Evolutionary conservation across 1,140 invertebrate genomes (phyloP).

Genomic region (Trichonephila clavipes): DNA sequence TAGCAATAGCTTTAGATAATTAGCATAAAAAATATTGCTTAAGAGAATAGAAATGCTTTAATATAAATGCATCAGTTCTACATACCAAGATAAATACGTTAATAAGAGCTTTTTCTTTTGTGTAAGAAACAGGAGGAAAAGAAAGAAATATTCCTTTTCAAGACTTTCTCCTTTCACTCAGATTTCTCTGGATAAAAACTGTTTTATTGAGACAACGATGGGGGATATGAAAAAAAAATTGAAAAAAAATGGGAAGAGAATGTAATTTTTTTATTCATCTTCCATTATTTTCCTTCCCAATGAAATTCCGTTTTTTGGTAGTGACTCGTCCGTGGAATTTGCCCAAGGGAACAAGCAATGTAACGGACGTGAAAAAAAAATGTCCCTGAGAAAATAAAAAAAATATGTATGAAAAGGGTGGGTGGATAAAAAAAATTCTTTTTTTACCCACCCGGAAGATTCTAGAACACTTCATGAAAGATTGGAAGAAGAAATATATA

Average conservation of each 20-base stretch:
- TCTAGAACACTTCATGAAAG: conserved; percentile 14
- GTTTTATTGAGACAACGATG: conserved; percentile 12
- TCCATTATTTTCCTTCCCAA: conserved; percentile 12
- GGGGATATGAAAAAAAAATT: background rate
- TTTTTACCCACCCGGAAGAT: background rate
- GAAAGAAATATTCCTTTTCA: background rate
- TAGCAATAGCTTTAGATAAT: too few species aligned
- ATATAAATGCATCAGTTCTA: too few species aligned
- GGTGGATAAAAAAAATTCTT: background rate
- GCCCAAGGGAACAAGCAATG: conserved; percentile 12
- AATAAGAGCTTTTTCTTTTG: background rate
- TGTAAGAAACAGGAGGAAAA: background rate
- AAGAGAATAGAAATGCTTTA: too few species aligned
- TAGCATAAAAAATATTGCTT: too few species aligned
- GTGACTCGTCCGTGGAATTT: conserved; percentile 15
- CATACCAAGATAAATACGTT: too few species aligned
- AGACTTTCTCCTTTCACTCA: background rate
- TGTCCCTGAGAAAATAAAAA: background rate
- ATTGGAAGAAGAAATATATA: conserved; percentile 17
- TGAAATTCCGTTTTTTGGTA: conserved; percentile 39
- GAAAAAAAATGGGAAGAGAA: background rate
- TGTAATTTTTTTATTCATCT: conserved; percentile 4
- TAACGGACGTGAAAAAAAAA: conserved; percentile 10
- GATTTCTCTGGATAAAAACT: background rate
- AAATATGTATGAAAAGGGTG: background rate